Evolutionary conservation across 2,888 invertebrate genomes (phyloP), one percentile per base, ranked within the genome.

Genomic region (Oscheius onirici): DNA sequence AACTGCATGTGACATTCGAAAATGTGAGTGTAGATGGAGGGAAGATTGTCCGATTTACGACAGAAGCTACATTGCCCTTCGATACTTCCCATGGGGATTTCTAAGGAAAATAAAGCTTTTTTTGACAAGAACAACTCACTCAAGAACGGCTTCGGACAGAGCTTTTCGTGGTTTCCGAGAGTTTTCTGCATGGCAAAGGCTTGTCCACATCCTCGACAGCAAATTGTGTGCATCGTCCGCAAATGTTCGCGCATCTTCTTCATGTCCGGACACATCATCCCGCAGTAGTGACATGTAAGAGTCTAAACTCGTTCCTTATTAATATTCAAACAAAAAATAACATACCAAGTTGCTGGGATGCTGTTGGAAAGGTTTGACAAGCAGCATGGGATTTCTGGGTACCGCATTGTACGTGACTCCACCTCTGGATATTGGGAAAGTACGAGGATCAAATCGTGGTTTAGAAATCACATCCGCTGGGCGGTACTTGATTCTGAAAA

Each of bases 191-290:
- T 20, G 26, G 66, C 44, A 57, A 68, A 68, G 46, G 55, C 57
- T 1, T 57, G 44, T 10, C 68, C 68, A 57, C 68, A 68, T 8
- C 68, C 57, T 41, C 40, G 44, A 28, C 68, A 68, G 13, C 46
- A n/a, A 22, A 44, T 8, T 1, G 68, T 20, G 17, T 68, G 68
- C 34, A 11, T n/a, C 5, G 20, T 10, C 2, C 58, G 43, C 13
- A 68, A 43, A 57, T 68, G 68, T 11, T 68, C 67, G 5, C 54
- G 17, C 67, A 67, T 67, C 20, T 60, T 60, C 10, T 24, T 17
- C 43, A 60, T 60, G 20, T 43, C 43, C 13, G 40, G 17, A 2
- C 20, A 20, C n/a, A 22, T 24, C 10, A 24, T 5, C 1, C 24
- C 10, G 28, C 63, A 63, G 49, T 44, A 49, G 8, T n/a, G 11